Base-by-base conservation (phyloP, 2,113 vertebrate species). In the Corvus moneduloides region DNA sequence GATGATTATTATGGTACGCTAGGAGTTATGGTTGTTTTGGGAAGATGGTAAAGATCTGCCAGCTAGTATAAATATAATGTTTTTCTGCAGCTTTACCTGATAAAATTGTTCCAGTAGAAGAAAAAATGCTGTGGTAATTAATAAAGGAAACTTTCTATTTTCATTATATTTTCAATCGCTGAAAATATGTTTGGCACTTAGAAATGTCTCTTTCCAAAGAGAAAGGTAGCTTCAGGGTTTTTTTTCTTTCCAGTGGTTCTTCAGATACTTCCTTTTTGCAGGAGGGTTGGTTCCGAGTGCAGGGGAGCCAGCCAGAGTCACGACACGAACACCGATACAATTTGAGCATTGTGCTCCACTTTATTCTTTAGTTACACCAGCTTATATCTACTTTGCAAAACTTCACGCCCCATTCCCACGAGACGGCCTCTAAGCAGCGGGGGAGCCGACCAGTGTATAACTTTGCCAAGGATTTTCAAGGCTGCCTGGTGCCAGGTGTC, bases 41-140 rank as follows among this genome's bases (percentile, higher is more conserved):
- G 77, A 84, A 81, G n/a, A 41, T 84, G 39, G 68, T 46, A 86
- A 79, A 83, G 28, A 63, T 58, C 72, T 91, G 56, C 44, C 66
- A 44, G 43, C 33, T 28, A 68, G 3, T 81, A 26, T 81, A 81
- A 77, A 69, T 71, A 35, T 28, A 84, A 88, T n/a, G 59, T 81
- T 93, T 94, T 90, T 93, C 87, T 96, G 46, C 68, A 92, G 75
- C 78, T 97, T 88, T 84, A 39, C 76, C 78, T 73, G 67, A 84
- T 74, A 74, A 84, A 44, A 79, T 88, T 67, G 76, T 90, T 89
- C 62, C 44, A 90, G 51, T 44, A 73, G 83, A 77, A 94, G 78
- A 81, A 68, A 88, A 86, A 90, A 84, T 44, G 54, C 49, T 55
- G 92, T 89, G 51, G 63, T 68, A 77, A 87, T 94, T 96, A 8